Base-by-base conservation (phyloP, 1,140 invertebrate genomes). In the Ruditapes philippinarum region DNA sequence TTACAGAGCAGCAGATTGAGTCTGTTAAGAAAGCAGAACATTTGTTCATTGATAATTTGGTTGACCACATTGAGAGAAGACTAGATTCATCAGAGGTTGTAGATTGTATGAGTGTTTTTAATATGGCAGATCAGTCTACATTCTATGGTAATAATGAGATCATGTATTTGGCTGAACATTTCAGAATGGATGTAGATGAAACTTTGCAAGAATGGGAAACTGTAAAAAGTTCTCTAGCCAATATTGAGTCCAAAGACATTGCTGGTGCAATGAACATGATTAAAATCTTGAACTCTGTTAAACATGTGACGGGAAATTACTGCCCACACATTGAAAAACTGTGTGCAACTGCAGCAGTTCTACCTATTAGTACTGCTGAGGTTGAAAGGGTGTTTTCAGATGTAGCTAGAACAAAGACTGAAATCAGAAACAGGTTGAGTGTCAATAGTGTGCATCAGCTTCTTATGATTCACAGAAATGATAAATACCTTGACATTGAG, bases 331-430 rank as follows among this genome's bases (percentile, higher is more conserved):
- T 83, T 1, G 54, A 36, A 31, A 83, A 83, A 31, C 3, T 83
- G 5, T 83, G 38, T n/a, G n/a, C 22, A 49, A 17, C 33, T 22
- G 80, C 80, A 28, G 57, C 60, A 42, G 80, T 83, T 22, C 17
- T 83, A 9, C 60, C 42, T 12, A n/a, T 83, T 0, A 68, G 80
- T 25, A 83, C 80, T 4, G 80, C 80, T 36, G 80, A 83, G 25
- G 80, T 83, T 19, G 80, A 83, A 33, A 65, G 80, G 12, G 42
- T 83, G 1, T 83, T 83, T 38, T 83, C 80, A 45, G 80, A 65
- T 28, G 22, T 83, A 28, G 49, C 5, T 7, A 19, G n/a, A 11
- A 45, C 62, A 2, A 70, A 68, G 25, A 83, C 80, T 33, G 80
- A 83, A 57, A 45, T 83, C 4, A n/a, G 80, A 3, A 83, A 83